Evolutionary conservation across 2,888 invertebrate species (phyloP).

Genomic region (Drosophila rellima): DNA sequence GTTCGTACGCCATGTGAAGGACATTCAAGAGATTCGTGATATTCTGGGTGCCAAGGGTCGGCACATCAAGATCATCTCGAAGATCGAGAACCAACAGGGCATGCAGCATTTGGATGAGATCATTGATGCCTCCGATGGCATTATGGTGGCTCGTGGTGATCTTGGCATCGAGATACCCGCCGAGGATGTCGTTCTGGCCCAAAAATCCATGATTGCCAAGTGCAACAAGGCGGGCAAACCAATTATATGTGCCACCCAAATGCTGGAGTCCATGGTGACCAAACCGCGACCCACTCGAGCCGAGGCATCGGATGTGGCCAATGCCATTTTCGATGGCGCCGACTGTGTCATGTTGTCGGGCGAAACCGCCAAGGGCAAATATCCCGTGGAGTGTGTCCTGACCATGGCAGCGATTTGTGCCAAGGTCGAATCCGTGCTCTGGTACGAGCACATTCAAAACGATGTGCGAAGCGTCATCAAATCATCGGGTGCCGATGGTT

Average conservation of each 20-base stretch:
- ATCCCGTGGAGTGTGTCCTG: conserved; percentile 94
- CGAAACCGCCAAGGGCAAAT: conserved; percentile 99
- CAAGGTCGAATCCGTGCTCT: conserved; percentile 98
- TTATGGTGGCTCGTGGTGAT: conserved; percentile 99
- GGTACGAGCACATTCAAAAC: conserved; percentile 95
- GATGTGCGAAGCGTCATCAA: conserved; percentile 88
- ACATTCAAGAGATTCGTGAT: conserved; percentile 92
- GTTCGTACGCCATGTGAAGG: conserved; percentile 96
- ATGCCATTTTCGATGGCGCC: conserved; percentile 98
- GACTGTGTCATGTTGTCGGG: conserved; percentile 99
- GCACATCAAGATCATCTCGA: conserved; percentile 97
- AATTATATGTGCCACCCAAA: conserved; percentile 98
- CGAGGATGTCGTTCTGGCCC: conserved; percentile 98
- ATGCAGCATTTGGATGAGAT: conserved; percentile 97
- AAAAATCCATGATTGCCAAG: conserved; percentile 98
- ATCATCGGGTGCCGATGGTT: conserved; percentile 90
- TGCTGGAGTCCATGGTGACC: conserved; percentile 99
- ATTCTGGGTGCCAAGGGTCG: conserved; percentile 95
- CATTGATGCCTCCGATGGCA: conserved; percentile 96
- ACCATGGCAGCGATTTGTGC: conserved; percentile 97
- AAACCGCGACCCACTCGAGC: conserved; percentile 98
- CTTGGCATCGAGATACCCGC: conserved; percentile 98
- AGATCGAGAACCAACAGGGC: conserved; percentile 99
- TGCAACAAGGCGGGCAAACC: conserved; percentile 98
- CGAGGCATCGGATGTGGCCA: conserved; percentile 98